Evolutionary conservation across 2,113 vertebrate genomes (phyloP).

Genomic region (Chionomys nivalis): DNA sequence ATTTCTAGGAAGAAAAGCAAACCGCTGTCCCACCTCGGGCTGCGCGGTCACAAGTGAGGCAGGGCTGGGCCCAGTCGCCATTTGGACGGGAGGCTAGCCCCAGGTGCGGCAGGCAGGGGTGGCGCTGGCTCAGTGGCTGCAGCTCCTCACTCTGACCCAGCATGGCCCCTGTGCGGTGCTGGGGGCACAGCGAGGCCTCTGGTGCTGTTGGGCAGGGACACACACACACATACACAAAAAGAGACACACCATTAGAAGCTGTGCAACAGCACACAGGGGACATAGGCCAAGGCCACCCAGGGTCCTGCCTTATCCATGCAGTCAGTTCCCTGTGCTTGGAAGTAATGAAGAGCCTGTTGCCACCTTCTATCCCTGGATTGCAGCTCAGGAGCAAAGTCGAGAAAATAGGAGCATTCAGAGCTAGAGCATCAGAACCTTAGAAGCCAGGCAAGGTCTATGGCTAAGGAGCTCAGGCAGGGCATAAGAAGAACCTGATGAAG

Average conservation of each 20-base stretch:
- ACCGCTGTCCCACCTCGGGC: conserved; percentile 80
- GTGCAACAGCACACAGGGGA: neutral
- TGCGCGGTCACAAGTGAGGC: conserved; percentile 79
- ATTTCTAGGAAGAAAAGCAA: conserved; percentile 76
- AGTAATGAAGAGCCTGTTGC: neutral
- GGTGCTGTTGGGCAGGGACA: conserved; percentile 77
- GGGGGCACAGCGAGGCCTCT: conserved; percentile 79
- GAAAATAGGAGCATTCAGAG: neutral
- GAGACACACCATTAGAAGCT: conserved; percentile 74
- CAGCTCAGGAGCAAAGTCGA: neutral
- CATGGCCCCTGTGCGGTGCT: conserved; percentile 68
- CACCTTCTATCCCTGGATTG: neutral
- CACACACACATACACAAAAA: conserved; percentile 77
- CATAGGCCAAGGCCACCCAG: neutral
- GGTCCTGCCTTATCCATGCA: neutral
- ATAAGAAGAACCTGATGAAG: neutral
- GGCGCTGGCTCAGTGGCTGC: conserved; percentile 72
- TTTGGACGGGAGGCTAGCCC: conserved; percentile 72
- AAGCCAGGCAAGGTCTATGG: neutral
- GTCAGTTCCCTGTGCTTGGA: too few relatives aligned
- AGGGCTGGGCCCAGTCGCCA: conserved; percentile 75
- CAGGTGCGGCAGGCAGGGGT: conserved; percentile 77
- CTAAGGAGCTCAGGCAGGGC: neutral
- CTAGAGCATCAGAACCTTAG: neutral
- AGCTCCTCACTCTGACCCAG: conserved; percentile 78